Conservation (phyloP, 2,888 invertebrate genomes). For the Monochamus alternatus region DNA sequence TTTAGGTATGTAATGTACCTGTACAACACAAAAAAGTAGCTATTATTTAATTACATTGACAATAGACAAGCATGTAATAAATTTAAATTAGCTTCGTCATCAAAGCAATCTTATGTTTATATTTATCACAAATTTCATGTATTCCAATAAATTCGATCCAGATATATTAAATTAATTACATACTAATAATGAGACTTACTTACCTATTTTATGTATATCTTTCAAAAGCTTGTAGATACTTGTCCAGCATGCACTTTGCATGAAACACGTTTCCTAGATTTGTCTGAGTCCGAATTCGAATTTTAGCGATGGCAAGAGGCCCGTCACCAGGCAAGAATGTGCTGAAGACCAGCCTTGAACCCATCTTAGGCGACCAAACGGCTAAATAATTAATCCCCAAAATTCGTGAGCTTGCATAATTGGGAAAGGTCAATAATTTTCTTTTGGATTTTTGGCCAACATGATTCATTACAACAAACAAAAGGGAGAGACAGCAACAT, state of each 20-base stretch:
- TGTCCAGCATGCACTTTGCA: background rate
- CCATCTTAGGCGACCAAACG: slow-evolving; percentile 39
- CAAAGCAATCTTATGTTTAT: too few species aligned
- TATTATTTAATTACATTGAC: too few species aligned
- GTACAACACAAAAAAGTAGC: too few species aligned
- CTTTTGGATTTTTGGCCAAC: slow-evolving; percentile 30
- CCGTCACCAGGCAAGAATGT: slow-evolving; percentile 54
- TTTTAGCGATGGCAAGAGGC: slow-evolving; percentile 43
- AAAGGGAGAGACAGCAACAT: background rate
- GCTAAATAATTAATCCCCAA: slow-evolving; percentile 37
- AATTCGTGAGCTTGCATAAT: slow-evolving; percentile 43
- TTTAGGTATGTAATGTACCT: too few species aligned
- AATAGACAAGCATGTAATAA: too few species aligned
- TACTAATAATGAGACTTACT: too few species aligned
- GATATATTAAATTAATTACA: too few species aligned
- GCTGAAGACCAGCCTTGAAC: slow-evolving; percentile 48
- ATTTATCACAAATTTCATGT: too few species aligned
- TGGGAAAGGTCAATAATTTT: slow-evolving; percentile 37
- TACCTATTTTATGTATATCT: too few species aligned
- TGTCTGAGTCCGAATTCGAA: slow-evolving; percentile 47
- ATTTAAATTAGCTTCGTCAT: too few species aligned
- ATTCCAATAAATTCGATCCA: too few species aligned
- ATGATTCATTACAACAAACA: background rate
- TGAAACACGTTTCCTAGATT: slow-evolving; percentile 20
- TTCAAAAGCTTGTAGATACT: too few species aligned